These are phyloP conservation scores for Ennomos quercinarius DNA, from an alignment of 2,888 invertebrate genomes.

Conservation along the genomic window DNA sequence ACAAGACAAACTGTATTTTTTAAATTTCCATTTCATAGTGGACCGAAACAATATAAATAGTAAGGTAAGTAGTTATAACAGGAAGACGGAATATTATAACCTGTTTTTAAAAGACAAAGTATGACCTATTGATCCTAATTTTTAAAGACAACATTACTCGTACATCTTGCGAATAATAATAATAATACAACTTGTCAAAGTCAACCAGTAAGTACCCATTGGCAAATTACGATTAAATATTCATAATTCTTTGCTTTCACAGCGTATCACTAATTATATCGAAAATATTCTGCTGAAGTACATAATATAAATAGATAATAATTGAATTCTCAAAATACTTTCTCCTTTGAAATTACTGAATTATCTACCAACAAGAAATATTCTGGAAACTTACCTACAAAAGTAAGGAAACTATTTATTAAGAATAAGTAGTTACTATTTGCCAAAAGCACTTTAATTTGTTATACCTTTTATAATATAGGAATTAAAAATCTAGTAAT, in stretches of 20 bases:
- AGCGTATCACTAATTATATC: conserved; percentile 78
- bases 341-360: conserved; percentile 63
- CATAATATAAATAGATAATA: conserved; percentile 62
- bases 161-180: no score
- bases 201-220: conserved; percentile 40
- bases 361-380: conserved; percentile 58
- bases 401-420: conserved; percentile 24
- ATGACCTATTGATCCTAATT: not conserved
- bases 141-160: no score
- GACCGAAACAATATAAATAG: no score
- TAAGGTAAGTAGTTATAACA: conserved; percentile 25
- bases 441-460: conserved; percentile 17
- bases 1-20: no score
- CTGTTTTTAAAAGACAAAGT: not conserved
- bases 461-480: not conserved
- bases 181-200: conserved; percentile 2
- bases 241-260: conserved; percentile 69
- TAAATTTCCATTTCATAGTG: no score
- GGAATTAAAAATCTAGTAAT: conserved; percentile 8
- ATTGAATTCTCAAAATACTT: conserved; percentile 71
- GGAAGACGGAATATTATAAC: no score
- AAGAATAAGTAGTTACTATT: conserved; percentile 4
- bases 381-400: conserved; percentile 42
- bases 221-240: conserved; percentile 72
- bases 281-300: conserved; percentile 79